Percentiles rank a stretch among this genome's conserved stretches.
Evolutionary conservation across 2,113 vertebrate species (phyloP).

Genomic region (Urocitellus parryii): DNA sequence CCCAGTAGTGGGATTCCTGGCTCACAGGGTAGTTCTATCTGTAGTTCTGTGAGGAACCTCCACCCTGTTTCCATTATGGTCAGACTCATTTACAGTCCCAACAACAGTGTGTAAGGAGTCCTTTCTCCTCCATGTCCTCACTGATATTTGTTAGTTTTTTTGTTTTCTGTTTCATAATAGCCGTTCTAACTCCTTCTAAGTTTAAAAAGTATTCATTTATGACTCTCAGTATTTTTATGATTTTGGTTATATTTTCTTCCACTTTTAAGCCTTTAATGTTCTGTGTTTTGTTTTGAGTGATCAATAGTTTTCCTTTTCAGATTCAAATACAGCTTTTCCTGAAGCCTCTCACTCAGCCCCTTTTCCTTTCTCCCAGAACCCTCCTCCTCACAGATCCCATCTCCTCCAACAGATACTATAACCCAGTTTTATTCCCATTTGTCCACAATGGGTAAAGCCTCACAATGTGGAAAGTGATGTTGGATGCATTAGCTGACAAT

Average conservation of each 20-base stretch:
- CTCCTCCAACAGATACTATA: not conserved
- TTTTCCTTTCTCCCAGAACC: not conserved
- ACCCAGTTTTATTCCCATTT: not conserved
- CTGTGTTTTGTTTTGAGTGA: not conserved
- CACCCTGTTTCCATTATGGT: not conserved
- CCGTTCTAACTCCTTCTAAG: not conserved
- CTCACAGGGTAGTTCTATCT: not conserved
- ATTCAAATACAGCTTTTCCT: not conserved
- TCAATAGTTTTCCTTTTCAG: not conserved
- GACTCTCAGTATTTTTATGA: not conserved
- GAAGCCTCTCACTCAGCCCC: not conserved
- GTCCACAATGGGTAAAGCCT: not conserved
- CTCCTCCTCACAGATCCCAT: not conserved
- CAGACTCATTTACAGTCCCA: not conserved
- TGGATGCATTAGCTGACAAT: not conserved
- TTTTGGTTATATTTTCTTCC: not conserved
- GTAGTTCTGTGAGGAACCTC: not conserved
- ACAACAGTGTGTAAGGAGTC: too few species aligned
- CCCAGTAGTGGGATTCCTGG: too few species aligned
- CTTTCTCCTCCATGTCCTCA: not conserved
- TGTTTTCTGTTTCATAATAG: not conserved
- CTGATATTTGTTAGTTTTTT: not conserved
- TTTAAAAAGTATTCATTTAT: not conserved
- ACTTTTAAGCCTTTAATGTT: not conserved
- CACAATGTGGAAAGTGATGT: not conserved